Evolutionary conservation across 2,113 vertebrate genomes (phyloP).

Genomic region (Hemiprocne comata): DNA sequence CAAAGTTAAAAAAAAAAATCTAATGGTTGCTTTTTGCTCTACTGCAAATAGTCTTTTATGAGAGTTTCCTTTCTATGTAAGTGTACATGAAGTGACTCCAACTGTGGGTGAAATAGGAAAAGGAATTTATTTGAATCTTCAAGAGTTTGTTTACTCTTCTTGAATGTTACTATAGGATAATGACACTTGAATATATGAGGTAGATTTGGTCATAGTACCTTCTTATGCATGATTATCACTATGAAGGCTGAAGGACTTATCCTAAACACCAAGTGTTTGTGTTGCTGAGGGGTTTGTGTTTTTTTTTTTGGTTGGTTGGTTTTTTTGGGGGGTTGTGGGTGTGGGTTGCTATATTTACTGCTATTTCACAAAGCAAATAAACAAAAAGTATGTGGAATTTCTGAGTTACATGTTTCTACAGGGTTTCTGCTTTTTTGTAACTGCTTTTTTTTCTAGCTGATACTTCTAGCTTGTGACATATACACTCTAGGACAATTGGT

Average conservation of each 20-base stretch:
- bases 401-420: background rate
- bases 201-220: background rate
- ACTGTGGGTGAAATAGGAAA: background rate
- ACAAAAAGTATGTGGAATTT: background rate
- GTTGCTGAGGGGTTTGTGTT: fast-evolving
- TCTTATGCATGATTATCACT: background rate
- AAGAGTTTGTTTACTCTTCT: background rate
- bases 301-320: background rate
- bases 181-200: background rate
- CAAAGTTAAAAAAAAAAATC: background rate
- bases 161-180: background rate
- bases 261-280: background rate
- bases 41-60: background rate
- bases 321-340: background rate
- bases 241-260: background rate
- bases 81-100: background rate
- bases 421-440: background rate
- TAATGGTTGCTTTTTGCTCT: background rate
- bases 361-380: background rate
- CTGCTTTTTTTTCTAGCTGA: background rate
- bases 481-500: background rate
- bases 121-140: background rate
- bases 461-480: background rate
- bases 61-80: background rate
- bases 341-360: background rate